These are phyloP conservation scores for Lymantria dispar DNA, from an alignment of 2,888 invertebrate species.

Conservation along the genomic window DNA sequence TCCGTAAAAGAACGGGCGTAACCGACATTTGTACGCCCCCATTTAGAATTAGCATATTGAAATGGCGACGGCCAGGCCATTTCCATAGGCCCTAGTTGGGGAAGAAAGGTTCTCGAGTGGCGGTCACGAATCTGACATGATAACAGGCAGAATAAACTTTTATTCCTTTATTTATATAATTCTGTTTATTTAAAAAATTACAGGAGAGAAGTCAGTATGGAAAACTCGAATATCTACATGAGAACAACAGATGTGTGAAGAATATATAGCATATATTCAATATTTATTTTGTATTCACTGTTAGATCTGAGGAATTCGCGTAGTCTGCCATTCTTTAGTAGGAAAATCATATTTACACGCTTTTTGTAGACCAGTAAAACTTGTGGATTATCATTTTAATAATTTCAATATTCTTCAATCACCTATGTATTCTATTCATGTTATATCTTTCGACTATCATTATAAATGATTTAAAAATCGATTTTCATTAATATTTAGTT, in stretches of 20 bases:
- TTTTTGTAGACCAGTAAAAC: conserved; percentile 8
- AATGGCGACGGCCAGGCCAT: too few relatives aligned
- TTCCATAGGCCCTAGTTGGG: too few relatives aligned
- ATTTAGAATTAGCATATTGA: too few relatives aligned
- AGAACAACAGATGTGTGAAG: conserved; percentile 47
- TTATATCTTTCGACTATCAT: too few relatives aligned
- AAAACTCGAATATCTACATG: conserved; percentile 81
- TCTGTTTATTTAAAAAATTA: conserved; percentile 24
- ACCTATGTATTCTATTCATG: background rate
- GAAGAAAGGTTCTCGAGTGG: too few relatives aligned
- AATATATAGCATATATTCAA: conserved; percentile 36
- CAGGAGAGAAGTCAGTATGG: conserved; percentile 76
- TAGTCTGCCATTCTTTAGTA: conserved; percentile 47
- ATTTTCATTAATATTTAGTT: background rate
- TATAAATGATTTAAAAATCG: too few relatives aligned
- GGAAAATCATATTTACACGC: conserved; percentile 13
- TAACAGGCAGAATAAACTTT: too few relatives aligned
- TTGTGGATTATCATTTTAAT: background rate
- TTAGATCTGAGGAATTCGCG: conserved; percentile 66
- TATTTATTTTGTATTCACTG: conserved; percentile 51
- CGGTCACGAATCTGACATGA: too few relatives aligned
- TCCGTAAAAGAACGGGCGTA: too few relatives aligned
- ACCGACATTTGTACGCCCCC: too few relatives aligned
- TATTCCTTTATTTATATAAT: too few relatives aligned
- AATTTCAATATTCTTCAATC: background rate